Evolutionary conservation across 2,888 invertebrate species (phyloP).

Genomic region (Tachystola acroxantha): DNA sequence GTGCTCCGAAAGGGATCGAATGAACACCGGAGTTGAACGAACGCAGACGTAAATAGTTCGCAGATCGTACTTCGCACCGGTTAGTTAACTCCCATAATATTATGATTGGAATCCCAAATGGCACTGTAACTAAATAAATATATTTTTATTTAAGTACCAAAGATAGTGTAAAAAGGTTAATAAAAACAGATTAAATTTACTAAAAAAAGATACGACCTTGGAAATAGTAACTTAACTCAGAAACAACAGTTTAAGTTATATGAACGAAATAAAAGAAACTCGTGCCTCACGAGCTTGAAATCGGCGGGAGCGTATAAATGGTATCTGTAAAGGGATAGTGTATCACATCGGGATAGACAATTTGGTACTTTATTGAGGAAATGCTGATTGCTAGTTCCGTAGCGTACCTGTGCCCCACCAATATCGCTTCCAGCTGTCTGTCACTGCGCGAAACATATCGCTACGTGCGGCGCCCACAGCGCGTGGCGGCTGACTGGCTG

Average conservation of each 20-base stretch:
- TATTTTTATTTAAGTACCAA: background rate
- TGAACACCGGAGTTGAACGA: conserved; percentile 39
- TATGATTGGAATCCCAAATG: background rate
- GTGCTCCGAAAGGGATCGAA: conserved; percentile 58
- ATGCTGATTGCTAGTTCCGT: conserved; percentile 59
- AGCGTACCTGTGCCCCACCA: conserved; percentile 77
- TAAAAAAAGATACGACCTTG: background rate
- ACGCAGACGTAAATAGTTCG: conserved; percentile 60
- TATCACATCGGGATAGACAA: conserved; percentile 30
- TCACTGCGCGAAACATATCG: conserved; percentile 67
- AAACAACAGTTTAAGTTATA: conserved; percentile 5
- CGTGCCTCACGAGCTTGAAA: conserved; percentile 4
- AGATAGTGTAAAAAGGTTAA: no score
- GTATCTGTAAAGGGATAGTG: conserved; percentile 9
- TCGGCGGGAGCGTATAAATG: no score
- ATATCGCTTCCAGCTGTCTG: conserved; percentile 69
- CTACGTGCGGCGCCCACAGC: conserved; percentile 55
- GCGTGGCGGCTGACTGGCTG: conserved; percentile 60
- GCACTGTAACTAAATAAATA: background rate
- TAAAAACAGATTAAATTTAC: background rate
- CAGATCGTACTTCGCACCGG: conserved; percentile 35
- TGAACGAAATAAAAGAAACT: conserved; percentile 1
- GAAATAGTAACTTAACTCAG: background rate
- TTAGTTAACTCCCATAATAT: conserved; percentile 7
- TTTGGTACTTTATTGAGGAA: conserved; percentile 51